Conservation (phyloP, 1,140 invertebrate species). For the Vanessa atalanta region DNA sequence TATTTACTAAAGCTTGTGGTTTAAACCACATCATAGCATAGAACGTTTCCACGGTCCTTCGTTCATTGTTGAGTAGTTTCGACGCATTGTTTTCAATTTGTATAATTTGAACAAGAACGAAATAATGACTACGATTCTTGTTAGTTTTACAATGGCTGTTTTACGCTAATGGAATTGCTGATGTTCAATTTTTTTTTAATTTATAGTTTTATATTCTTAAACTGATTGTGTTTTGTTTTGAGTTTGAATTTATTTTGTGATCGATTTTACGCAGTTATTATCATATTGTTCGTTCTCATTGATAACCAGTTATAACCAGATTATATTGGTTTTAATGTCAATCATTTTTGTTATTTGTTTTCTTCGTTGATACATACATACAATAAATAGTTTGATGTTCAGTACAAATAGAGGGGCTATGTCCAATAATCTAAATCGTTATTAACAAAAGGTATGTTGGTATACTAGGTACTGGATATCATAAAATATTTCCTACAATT, state of each 20-base stretch:
- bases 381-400: no score
- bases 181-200: background rate
- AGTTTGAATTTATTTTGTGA: background rate
- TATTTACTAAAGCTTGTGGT: background rate
- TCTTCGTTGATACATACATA: no score
- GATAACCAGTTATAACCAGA: no score
- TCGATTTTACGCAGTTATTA: no score
- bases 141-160: background rate
- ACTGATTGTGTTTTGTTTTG: background rate
- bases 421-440: no score
- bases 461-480: no score
- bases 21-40: background rate
- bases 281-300: no score
- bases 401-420: no score
- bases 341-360: no score
- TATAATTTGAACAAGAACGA: conserved; percentile 21
- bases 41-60: conserved; percentile 14
- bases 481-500: no score
- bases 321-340: no score
- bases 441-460: no score
- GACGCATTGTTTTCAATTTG: conserved; percentile 33
- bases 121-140: conserved; percentile 14
- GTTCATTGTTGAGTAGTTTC: conserved; percentile 26
- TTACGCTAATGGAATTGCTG: conserved; percentile 5
- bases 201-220: background rate